phyloP scores from a whole-genome alignment of 1,140 invertebrate species.

The Anagrus nilaparvatae region DNA sequence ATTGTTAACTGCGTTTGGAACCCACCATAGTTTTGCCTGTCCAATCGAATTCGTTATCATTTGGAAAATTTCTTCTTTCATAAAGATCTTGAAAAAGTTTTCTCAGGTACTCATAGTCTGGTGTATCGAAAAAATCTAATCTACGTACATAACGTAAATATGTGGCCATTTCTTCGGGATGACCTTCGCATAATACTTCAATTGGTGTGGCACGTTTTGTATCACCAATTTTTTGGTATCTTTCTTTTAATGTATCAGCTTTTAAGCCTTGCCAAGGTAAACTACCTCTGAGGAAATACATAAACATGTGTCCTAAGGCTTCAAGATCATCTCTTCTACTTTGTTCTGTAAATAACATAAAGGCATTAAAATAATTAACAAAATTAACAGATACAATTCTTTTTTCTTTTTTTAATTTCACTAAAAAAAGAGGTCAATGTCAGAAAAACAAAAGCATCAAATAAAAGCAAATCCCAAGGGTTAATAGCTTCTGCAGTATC shows the following conservation, averaged over 20 bases:
- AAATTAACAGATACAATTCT: background rate
- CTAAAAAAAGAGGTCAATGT: conserved; percentile 4
- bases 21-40: conserved; percentile 88
- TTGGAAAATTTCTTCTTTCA: conserved; percentile 82
- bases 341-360: conserved; percentile 67
- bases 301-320: conserved; percentile 99
- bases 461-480: too few species aligned
- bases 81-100: conserved; percentile 93
- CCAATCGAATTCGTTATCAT: conserved; percentile 98
- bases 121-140: conserved; percentile 99
- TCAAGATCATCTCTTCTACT: conserved; percentile 98
- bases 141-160: conserved; percentile 95
- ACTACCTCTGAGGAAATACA: conserved; percentile 98
- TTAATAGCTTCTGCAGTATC: too few species aligned
- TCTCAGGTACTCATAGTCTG: conserved; percentile 97
- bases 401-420: background rate
- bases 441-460: too few species aligned
- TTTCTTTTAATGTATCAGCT: conserved; percentile 97
- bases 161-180: conserved; percentile 94
- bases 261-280: conserved; percentile 99
- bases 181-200: conserved; percentile 94
- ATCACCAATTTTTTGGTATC: conserved; percentile 99
- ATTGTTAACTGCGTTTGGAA: too few species aligned
- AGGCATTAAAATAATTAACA: background rate
- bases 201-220: conserved; percentile 97